Base-by-base conservation (phyloP, 2,797 vertebrate genomes). In the Caiman crocodilus region DNA sequence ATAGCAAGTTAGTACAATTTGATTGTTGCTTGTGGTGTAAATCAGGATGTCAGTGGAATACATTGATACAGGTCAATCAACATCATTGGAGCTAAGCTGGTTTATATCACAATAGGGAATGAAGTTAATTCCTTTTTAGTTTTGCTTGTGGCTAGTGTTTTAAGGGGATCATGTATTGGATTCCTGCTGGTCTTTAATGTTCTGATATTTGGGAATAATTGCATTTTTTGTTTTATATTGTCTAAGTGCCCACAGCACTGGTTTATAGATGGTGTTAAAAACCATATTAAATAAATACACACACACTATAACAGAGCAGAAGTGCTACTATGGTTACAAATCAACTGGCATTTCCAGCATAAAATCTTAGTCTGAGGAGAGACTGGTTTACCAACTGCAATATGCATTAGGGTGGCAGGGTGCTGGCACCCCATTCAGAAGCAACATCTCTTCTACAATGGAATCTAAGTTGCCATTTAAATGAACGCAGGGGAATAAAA, bases 281-380 rank as follows among this genome's bases (percentile, higher is more conserved):
- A 17, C 3, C 30, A 18, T 65, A 4, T 73, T 74, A 76, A 87
- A 87, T 7, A 82, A 84, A 84, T 57, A 90, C 18, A 32, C n/a
- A 59, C 2, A n/a, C 56, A 9, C 73, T 84, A 59, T 63, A 65
- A 64, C 15, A 58, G 55, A 85, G 58, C n/a, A 59, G n/a, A 80
- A 79, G 81, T 90, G 61, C 73, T 85, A 59, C 81, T 84, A 57
- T 77, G 65, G 81, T 84, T 89, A 75, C 30, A 76, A 56, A 67
- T 30, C 82, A 90, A 14, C 14, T 65, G 59, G 42, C 79, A 64
- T 73, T 89, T 84, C 81, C 80, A 64, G 61, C 35, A 83, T 57
- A 55, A 90, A 71, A 65, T 77, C 20, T 56, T 64, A 42, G 23
- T 2, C 85, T 78, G 73, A n/a, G 55, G 35, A 23, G 57, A 42